Evolutionary conservation across 2,888 invertebrate species (phyloP).

Genomic region (Oxycera nigricornis): DNA sequence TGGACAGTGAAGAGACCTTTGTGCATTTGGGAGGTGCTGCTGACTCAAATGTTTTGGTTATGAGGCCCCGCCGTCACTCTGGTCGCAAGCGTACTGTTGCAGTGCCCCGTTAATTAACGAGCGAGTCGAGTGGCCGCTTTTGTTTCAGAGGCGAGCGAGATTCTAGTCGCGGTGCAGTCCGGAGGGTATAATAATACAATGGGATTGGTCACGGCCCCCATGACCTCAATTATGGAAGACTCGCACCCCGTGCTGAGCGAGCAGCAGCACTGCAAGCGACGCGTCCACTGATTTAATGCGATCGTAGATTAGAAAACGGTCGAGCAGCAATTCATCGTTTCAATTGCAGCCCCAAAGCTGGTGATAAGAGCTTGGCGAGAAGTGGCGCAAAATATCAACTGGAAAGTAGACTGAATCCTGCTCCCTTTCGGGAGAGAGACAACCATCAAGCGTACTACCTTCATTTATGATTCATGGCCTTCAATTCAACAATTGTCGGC

Average conservation of each 20-base stretch:
- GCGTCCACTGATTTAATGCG: not conserved
- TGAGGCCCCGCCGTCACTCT: not conserved
- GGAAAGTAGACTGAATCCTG: too few species aligned
- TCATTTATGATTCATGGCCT: too few species aligned
- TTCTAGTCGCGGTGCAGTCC: not conserved
- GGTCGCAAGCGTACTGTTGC: not conserved
- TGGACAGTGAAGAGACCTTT: not conserved
- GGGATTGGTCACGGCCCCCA: not conserved
- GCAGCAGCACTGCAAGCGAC: not conserved
- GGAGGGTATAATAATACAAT: not conserved
- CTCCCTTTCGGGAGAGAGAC: too few species aligned
- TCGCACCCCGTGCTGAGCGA: not conserved
- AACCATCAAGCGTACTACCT: too few species aligned
- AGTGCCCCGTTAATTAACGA: not conserved
- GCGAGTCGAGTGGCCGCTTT: not conserved
- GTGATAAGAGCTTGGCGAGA: too few species aligned
- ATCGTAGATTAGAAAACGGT: not conserved
- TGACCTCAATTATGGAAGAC: conserved; percentile 1
- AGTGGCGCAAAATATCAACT: too few species aligned
- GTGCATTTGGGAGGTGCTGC: not conserved
- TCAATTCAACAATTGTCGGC: too few species aligned
- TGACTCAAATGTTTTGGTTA: not conserved
- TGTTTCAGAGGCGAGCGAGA: not conserved
- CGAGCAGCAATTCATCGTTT: too few species aligned
- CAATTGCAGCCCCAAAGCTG: too few species aligned